These are phyloP conservation scores for Cetoscarus ocellatus DNA, from an alignment of 2,797 vertebrate species.

Conservation along the genomic window DNA sequence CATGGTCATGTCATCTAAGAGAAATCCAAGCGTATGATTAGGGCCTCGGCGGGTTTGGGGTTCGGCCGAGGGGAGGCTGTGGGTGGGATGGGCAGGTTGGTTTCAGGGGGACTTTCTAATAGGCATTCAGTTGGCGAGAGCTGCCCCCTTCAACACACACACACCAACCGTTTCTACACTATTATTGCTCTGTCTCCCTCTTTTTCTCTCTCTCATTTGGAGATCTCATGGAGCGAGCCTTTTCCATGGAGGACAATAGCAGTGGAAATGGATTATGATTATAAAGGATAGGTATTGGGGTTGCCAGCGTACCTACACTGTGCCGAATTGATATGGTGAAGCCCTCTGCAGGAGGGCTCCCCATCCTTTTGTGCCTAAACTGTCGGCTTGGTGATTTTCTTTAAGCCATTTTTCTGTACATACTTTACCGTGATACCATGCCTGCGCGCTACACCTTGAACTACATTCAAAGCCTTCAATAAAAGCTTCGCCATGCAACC, in stretches of 20 bases:
- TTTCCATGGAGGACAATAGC: constrained; percentile 78
- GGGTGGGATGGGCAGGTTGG: constrained; percentile 70
- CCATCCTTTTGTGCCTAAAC: constrained; percentile 55
- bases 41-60: constrained; percentile 63
- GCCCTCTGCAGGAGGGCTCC: constrained; percentile 43
- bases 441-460: constrained; percentile 25
- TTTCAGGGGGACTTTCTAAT: constrained; percentile 71
- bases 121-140: constrained; percentile 64
- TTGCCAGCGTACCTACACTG: constrained; percentile 55
- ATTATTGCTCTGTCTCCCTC: constrained; percentile 50
- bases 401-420: constrained; percentile 24
- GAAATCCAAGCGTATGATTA: constrained; percentile 80
- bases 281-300: constrained; percentile 70
- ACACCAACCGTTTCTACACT: constrained; percentile 40
- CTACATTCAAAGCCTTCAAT: constrained; percentile 41
- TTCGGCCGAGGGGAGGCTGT: constrained; percentile 66
- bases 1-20: constrained; percentile 66
- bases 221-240: constrained; percentile 70
- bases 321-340: constrained; percentile 64
- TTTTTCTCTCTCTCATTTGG: constrained; percentile 68
- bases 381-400: constrained; percentile 47
- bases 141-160: constrained; percentile 30
- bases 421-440: not conserved
- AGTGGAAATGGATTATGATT: constrained; percentile 83
- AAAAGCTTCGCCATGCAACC: constrained; percentile 23